Evolutionary conservation across 2,888 invertebrate genomes (phyloP), one percentile per base, ranked within the genome.

Genomic region (Lathronympha strigana): DNA sequence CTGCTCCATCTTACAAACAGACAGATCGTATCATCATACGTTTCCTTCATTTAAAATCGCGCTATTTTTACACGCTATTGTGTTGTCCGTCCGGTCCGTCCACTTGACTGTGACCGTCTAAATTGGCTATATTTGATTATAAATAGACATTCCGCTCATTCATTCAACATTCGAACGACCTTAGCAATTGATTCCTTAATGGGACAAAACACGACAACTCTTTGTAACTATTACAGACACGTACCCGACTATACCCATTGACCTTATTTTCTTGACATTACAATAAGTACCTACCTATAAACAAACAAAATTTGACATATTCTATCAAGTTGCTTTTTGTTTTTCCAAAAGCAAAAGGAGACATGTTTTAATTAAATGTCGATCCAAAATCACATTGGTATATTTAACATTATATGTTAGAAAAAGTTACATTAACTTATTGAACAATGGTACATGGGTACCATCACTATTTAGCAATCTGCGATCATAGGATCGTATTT

Each of bases 131-230:
- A 47, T 66, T 72, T 72, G 66, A 69, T 62, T 72, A 72, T 71
- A 73, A 73, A 77, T 74, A 75, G 67, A 61, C 55, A 60, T 67
- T 62, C 36, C 57, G 68, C 62, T 73, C 67, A 76, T 76, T 78
- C 71, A 72, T 72, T 71, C 72, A 70, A 69, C 72, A 75, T 77
- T 76, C 71, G 71, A 53, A 63, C 69, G 77, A 76, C 78, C 75
- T 79, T 76, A 76, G 69, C 73, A 73, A 72, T 74, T 73, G 61
- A 70, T 72, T 61, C 51, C 36, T 33, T 64, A 64, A 66, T 47
- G 47, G 53, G 43, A 50, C 53, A 54, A 43, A 43, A 43, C 40
- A 58, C 45, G 5, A 63, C 43, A 28, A 45, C 31, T 55, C 51
- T 61, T 54, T 43, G 8, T 17, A 40, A 31, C 23, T 54, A 4